Percentiles rank a stretch among this genome's conserved stretches.
phyloP scores from a whole-genome alignment of 2,113 vertebrate genomes.

The Dasyprocta punctata region DNA sequence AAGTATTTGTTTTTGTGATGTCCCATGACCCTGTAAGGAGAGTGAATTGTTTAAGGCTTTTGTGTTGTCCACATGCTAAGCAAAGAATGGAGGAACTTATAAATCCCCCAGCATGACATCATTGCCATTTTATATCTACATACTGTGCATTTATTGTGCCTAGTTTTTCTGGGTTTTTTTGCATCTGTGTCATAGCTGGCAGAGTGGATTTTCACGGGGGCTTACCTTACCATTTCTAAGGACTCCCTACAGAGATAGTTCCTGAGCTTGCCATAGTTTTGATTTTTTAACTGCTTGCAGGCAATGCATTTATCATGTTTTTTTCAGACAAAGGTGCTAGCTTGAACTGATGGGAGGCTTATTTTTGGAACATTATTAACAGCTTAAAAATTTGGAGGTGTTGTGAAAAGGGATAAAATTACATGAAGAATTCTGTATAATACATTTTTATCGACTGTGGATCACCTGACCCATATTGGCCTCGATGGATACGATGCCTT shows the following conservation, averaged over 20 bases:
- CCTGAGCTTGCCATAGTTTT: conserved; percentile 57
- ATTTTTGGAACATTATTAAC: conserved; percentile 82
- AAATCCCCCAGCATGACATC: conserved; percentile 60
- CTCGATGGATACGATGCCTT: neutral
- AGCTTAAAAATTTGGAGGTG: conserved; percentile 78
- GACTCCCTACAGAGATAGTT: conserved; percentile 68
- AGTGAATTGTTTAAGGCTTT: conserved; percentile 30
- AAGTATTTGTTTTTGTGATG: conserved; percentile 9
- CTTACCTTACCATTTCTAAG: conserved; percentile 74
- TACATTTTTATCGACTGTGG: neutral
- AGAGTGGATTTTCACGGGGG: conserved; percentile 80
- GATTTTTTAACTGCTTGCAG: conserved; percentile 80
- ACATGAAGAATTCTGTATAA: conserved; percentile 52
- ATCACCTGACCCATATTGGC: neutral
- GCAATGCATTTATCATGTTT: conserved; percentile 38
- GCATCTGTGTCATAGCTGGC: conserved; percentile 77
- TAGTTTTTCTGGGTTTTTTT: conserved; percentile 53
- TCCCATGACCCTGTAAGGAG: neutral
- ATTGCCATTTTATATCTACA: conserved; percentile 58
- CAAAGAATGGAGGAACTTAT: conserved; percentile 60
- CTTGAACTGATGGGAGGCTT: conserved; percentile 80
- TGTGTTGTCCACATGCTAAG: conserved; percentile 70
- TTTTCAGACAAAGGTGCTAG: conserved; percentile 79
- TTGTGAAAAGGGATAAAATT: conserved; percentile 68
- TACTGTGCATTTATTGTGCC: conserved; percentile 41